Conservation (phyloP, 2,113 vertebrate genomes). For the Delphinapterus leucas region DNA sequence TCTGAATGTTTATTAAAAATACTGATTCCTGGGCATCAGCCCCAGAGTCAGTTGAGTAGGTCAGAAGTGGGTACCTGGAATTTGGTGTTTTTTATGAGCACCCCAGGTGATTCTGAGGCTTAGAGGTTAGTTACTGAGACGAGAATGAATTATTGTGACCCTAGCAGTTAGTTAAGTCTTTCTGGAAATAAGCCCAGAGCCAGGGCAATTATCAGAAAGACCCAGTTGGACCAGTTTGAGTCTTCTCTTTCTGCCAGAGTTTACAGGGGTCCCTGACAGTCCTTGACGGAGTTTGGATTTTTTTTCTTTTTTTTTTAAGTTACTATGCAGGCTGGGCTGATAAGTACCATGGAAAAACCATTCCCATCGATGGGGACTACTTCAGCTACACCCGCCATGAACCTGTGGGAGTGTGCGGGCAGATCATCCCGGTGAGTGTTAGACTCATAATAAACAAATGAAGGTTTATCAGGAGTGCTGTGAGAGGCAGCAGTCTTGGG, state of each 20-base stretch:
- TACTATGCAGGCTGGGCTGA: constrained; percentile 97
- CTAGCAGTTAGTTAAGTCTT: not conserved
- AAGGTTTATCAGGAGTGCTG: not conserved
- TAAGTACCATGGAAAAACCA: constrained; percentile 97
- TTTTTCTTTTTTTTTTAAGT: constrained; percentile 75
- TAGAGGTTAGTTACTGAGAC: not conserved
- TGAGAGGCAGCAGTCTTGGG: not conserved
- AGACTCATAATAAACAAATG: not conserved
- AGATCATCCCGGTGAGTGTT: constrained; percentile 94
- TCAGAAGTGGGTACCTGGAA: not conserved
- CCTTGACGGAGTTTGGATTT: not conserved
- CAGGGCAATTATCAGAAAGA: not conserved
- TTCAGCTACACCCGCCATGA: constrained; percentile 97
- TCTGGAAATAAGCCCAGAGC: not conserved
- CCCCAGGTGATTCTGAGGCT: not conserved
- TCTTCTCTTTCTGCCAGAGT: not conserved
- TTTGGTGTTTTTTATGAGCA: not conserved
- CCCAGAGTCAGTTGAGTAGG: not conserved
- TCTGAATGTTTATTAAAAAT: not conserved
- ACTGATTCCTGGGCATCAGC: not conserved
- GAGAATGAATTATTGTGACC: not conserved
- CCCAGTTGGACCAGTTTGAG: not conserved
- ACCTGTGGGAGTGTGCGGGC: constrained; percentile 95
- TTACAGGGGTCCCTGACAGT: not conserved
- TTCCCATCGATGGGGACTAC: constrained; percentile 94